phyloP scores from a whole-genome alignment of 2,113 vertebrate genomes.

The Hoplias malabaricus region DNA sequence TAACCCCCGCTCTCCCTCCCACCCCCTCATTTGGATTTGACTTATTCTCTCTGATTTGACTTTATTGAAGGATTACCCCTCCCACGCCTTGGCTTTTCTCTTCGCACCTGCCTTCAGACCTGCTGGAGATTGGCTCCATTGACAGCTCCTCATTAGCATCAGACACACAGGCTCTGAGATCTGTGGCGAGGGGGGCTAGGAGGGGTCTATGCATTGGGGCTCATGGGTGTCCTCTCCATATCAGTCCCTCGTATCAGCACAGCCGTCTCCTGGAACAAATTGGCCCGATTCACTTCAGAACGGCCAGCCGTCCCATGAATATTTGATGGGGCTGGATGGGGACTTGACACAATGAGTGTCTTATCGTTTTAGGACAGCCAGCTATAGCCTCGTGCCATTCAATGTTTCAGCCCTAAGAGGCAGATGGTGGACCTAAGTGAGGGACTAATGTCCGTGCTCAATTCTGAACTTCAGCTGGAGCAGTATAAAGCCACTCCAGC shows the following conservation, averaged over 20 bases:
- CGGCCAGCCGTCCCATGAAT: constrained; percentile 74
- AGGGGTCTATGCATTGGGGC: constrained; percentile 35
- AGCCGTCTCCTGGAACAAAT: constrained; percentile 76
- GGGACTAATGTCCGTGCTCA: no score
- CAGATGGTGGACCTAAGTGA: no score
- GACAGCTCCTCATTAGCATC: constrained; percentile 45
- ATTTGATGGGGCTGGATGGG: constrained; percentile 69
- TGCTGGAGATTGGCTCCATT: constrained; percentile 31
- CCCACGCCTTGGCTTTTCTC: constrained; percentile 21
- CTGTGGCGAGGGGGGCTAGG: constrained; percentile 12
- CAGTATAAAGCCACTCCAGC: no score
- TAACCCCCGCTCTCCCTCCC: neutral
- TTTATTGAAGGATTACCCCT: constrained; percentile 50
- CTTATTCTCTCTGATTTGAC: constrained; percentile 22
- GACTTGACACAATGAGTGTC: constrained; percentile 71
- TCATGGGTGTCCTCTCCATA: constrained; percentile 54
- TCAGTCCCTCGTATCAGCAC: constrained; percentile 72
- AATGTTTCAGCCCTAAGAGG: constrained; percentile 22
- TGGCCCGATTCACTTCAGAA: constrained; percentile 77
- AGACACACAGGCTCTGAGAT: constrained; percentile 44
- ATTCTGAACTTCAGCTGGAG: no score
- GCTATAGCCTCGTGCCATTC: constrained; percentile 51
- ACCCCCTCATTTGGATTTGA: constrained; percentile 44
- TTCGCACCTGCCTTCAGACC: constrained; percentile 43
- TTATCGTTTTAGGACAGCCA: constrained; percentile 78